phyloP scores from a whole-genome alignment of 2,113 vertebrate species.

The Otus sunia region DNA sequence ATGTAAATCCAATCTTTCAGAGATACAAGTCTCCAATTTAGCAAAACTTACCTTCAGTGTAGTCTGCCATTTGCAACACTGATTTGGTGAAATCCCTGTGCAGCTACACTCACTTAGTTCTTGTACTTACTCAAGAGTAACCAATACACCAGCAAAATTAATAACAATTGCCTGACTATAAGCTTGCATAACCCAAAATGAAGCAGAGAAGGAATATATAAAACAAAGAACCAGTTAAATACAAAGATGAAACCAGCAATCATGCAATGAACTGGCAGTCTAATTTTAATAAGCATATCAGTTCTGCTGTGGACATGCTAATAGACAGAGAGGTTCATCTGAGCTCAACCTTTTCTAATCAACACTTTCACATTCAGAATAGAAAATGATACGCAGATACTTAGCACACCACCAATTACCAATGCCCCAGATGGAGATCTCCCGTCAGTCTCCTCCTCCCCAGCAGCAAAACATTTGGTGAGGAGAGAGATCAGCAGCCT shows the following conservation, averaged over 20 bases:
- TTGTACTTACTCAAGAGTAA: not conserved
- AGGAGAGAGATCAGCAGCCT: not conserved
- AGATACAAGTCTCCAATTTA: not conserved
- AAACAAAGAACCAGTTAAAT: not conserved
- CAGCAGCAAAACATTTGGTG: not conserved
- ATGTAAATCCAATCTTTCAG: not conserved
- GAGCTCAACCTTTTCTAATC: not conserved
- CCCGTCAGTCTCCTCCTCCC: not conserved
- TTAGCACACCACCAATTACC: not conserved
- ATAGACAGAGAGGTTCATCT: not conserved
- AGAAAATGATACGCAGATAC: fast-evolving
- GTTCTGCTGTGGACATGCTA: not conserved
- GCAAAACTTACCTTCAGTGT: not conserved
- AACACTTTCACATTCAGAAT: not conserved
- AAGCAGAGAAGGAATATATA: not conserved
- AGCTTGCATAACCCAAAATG: not conserved
- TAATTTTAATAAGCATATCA: not conserved
- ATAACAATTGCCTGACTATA: not conserved
- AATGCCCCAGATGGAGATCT: not conserved
- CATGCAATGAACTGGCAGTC: not conserved
- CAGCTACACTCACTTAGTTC: not conserved
- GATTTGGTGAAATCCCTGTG: not conserved
- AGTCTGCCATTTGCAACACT: not conserved
- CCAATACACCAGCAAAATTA: not conserved
- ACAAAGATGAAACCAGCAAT: not conserved